Evolutionary conservation across 2,797 vertebrate species (phyloP).

Genomic region (Lophius americanus): DNA sequence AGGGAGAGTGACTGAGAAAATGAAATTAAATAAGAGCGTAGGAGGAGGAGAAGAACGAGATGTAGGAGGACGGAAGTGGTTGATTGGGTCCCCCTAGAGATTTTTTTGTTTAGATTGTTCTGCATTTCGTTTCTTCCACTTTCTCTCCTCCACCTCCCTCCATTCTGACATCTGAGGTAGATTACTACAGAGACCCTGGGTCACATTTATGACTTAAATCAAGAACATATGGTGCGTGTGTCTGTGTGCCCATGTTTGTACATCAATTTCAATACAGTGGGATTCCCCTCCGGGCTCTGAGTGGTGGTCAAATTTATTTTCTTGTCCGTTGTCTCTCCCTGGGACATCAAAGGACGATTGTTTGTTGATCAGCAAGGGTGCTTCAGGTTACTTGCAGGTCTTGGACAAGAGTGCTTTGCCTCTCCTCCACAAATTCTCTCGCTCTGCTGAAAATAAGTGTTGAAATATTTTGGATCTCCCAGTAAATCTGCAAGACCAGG

Average conservation of each 20-base stretch:
- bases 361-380: conserved; percentile 81
- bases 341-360: conserved; percentile 84
- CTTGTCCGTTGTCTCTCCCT: conserved; percentile 84
- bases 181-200: conserved; percentile 78
- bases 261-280: conserved; percentile 68
- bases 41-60: conserved; percentile 68
- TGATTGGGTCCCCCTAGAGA: conserved; percentile 77
- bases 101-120: conserved; percentile 80
- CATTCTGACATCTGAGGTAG: conserved; percentile 79
- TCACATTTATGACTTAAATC: conserved; percentile 81
- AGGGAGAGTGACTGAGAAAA: conserved; percentile 29
- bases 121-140: conserved; percentile 70
- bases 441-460: conserved; percentile 29
- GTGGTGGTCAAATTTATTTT: conserved; percentile 85
- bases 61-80: conserved; percentile 82
- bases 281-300: conserved; percentile 78
- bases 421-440: conserved; percentile 42
- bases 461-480: conserved; percentile 7
- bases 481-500: conserved; percentile 30
- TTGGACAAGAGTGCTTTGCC: conserved; percentile 44
- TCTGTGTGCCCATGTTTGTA: conserved; percentile 39
- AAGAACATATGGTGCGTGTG: conserved; percentile 76
- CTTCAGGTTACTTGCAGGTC: conserved; percentile 81
- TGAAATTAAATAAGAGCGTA: conserved; percentile 73
- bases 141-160: conserved; percentile 60